Base-by-base conservation (phyloP, 2,888 invertebrate species). In the Druceiella hillmani region DNA sequence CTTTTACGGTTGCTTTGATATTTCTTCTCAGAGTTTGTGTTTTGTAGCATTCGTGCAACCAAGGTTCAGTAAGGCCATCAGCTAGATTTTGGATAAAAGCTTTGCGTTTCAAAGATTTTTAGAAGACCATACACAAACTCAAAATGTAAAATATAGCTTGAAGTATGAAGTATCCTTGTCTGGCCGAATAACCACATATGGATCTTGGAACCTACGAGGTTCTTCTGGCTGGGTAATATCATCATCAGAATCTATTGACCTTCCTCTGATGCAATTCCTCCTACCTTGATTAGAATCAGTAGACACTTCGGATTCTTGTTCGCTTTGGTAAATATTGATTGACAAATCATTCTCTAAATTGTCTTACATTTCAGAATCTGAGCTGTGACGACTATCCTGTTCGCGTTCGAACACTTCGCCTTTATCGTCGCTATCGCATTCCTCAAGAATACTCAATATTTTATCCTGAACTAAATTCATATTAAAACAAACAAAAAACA, bases 351-450 rank as follows among this genome's bases (percentile, higher is more conserved):
- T 20, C 32, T 14, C 32, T 11, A 29, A 29, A 13, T 32, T 16
- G 15, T 32, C 32, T 10, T 32, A 17, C 17, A 11, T 17, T 15
- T 32, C 32, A 32, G 32, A 32, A 11, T 32, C 32, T 17, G 32
- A 32, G 20, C 7, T 29, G 9, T 13, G 11, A 29, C 29, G 7
- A 29, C n/a, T n/a, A n/a, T n/a, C n/a, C n/a, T 4, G 32, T 32
- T 32, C 17, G 17, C 9, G 32, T 10, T 16, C 10, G 20, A 3
- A 17, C 20, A 14, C 32, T 17, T 32, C 32, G 11, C 20, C 32
- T 11, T 20, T 16, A 13, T 7, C 29, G 11, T 29, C 29, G 29
- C 29, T 29, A 13, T 13, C 14, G 14, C 29, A 29, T 13, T 29
- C 5, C 4, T 7, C 14, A 10, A 29, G 14, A 29, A 29, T 29